phyloP scores from a whole-genome alignment of 2,888 invertebrate genomes.

The Mesorhabditis spiculigera region DNA sequence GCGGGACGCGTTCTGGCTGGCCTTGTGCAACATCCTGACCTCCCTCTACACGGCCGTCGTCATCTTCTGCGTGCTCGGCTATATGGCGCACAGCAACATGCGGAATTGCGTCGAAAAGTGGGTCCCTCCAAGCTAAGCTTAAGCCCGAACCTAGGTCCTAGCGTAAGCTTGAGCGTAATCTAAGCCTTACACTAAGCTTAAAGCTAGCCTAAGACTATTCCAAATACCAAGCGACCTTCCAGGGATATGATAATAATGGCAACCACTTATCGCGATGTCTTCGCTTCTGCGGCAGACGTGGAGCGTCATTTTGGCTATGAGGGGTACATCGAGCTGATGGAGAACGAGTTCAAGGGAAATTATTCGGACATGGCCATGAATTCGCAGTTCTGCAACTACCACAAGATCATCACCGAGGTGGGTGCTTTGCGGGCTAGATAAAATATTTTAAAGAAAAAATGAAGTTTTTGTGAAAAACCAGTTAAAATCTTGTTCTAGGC shows the following conservation, averaged over 20 bases:
- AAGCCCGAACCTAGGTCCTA: no score
- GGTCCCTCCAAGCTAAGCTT: constrained; percentile 51
- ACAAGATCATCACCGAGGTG: constrained; percentile 46
- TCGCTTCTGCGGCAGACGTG: constrained; percentile 29
- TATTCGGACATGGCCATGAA: constrained; percentile 30
- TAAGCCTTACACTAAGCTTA: no score
- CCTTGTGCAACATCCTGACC: constrained; percentile 72
- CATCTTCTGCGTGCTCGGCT: constrained; percentile 89
- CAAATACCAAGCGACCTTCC: constrained; percentile 10
- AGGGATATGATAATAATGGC: constrained; percentile 42
- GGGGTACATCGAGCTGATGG: constrained; percentile 32
- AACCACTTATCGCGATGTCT: constrained; percentile 35
- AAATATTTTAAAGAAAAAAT: background rate
- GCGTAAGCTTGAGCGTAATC: no score
- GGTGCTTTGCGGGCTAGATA: background rate
- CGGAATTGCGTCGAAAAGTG: constrained; percentile 77
- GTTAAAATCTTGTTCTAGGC: constrained; percentile 69
- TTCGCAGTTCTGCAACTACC: constrained; percentile 40
- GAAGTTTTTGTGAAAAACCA: background rate
- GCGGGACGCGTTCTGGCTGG: constrained; percentile 80
- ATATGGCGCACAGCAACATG: constrained; percentile 87
- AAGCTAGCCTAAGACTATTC: background rate
- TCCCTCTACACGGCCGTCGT: constrained; percentile 91
- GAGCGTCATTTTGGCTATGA: constrained; percentile 30
- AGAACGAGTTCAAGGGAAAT: constrained; percentile 26